Base-by-base conservation (phyloP, 1,140 invertebrate species). In the Palaemon carinicauda region DNA sequence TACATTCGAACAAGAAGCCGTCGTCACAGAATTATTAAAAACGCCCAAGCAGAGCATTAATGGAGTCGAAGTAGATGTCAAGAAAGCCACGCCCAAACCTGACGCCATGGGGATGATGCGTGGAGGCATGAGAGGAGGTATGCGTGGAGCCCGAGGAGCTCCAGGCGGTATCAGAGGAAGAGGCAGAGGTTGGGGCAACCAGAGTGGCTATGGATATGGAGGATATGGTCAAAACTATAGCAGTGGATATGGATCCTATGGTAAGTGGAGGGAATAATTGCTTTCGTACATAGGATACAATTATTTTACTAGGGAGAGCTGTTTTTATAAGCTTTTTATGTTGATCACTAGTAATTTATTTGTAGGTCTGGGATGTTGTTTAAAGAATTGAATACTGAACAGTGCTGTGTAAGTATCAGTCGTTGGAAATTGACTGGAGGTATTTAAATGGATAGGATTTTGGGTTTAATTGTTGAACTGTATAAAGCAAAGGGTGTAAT, bases 41-140 rank as follows among this genome's bases (percentile, higher is more conserved):
- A 96, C 95, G 82, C 95, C 96, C 5, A 98, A 97, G 91, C 97
- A 98, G 91, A 96, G 94, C 52, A 97, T 98, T 84, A 96, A 95
- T 90, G 96, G 96, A 87, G 97, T 98, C 92, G 96, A 98, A 93
- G 96, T 97, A 60, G 97, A 98, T 92, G 96, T 99, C 0, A 98
- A 98, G 92, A 96, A 97, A 91, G 97, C 97, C 50, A 97, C 97
- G 74, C 96, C 96, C 50, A 88, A 82, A 52, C 80, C 77, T 17
- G 87, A 88, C 71, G 80, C 87, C 0, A 82, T 82, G 75, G 65
- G 84, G 10, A 86, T 86, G 84, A 74, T 86, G 77, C 84, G 84
- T 14, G 84, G 84, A 3, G 84, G 84, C 29, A 86, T 86, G 60
- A 77, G 84, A 10, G 80, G 80, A 31, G 82, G 82, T 17, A 80